These are phyloP conservation scores for Sarcophaga subvicina DNA, from an alignment of 2,888 invertebrate species.

Conservation along the genomic window DNA sequence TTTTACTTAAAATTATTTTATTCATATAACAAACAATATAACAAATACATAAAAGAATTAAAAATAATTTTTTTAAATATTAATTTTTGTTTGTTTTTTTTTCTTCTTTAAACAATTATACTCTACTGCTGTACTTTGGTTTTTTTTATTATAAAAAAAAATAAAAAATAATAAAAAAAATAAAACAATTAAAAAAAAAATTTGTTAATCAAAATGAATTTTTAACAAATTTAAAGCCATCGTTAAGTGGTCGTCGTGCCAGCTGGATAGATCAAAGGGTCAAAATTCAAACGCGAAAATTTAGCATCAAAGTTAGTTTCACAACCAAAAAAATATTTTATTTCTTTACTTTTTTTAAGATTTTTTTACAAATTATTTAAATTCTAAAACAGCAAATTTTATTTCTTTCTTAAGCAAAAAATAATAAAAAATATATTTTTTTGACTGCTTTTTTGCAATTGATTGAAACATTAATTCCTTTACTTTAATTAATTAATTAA, in stretches of 20 bases:
- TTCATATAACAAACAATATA: no score
- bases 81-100: slow-evolving; percentile 27
- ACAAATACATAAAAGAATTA: slow-evolving; percentile 30
- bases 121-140: slow-evolving; percentile 46
- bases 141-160: slow-evolving; percentile 43
- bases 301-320: slow-evolving; percentile 82
- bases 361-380: slow-evolving; percentile 54
- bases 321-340: slow-evolving; percentile 66
- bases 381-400: slow-evolving; percentile 28
- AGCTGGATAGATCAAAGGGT: slow-evolving; percentile 83
- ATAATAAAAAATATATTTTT: slow-evolving; percentile 32
- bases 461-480: slow-evolving; percentile 28
- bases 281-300: slow-evolving; percentile 82
- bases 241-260: slow-evolving; percentile 82
- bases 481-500: slow-evolving; percentile 31
- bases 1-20: no score
- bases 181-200: slow-evolving; percentile 55
- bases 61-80: slow-evolving; percentile 38
- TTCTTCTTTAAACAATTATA: slow-evolving; percentile 65
- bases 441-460: slow-evolving; percentile 49
- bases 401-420: background rate
- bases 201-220: slow-evolving; percentile 64
- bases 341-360: slow-evolving; percentile 37
- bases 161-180: slow-evolving; percentile 30
- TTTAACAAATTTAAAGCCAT: slow-evolving; percentile 79